These are phyloP conservation scores for Acronicta alni DNA, from an alignment of 2,888 invertebrate species.

Conservation along the genomic window DNA sequence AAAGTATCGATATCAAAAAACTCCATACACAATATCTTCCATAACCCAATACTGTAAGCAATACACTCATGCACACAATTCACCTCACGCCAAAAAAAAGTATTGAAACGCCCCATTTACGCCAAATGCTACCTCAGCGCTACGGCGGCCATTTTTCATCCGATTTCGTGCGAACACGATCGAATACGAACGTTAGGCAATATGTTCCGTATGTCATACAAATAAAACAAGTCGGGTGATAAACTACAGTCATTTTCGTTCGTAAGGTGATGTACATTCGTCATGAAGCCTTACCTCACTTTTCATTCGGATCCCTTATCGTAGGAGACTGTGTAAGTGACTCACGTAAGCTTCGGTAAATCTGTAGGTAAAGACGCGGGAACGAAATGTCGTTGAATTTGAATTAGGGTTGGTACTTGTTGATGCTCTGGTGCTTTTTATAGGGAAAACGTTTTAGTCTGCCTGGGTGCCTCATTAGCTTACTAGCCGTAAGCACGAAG, in stretches of 20 bases:
- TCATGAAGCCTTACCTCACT: slow-evolving; percentile 71
- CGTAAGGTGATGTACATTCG: slow-evolving; percentile 69
- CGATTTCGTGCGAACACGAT: slow-evolving; percentile 53
- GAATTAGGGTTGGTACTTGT: slow-evolving; percentile 26
- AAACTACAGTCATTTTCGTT: slow-evolving; percentile 70
- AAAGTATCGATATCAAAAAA: slow-evolving; percentile 9
- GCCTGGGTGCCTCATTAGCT: too few relatives aligned
- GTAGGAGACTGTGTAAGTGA: slow-evolving; percentile 47
- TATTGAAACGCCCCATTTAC: slow-evolving; percentile 58
- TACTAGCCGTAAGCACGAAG: too few relatives aligned
- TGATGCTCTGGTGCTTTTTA: slow-evolving; percentile 7
- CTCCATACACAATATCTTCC: slow-evolving; percentile 26
- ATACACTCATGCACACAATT: slow-evolving; percentile 52
- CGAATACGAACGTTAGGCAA: slow-evolving; percentile 59
- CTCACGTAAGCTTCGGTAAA: slow-evolving; percentile 54
- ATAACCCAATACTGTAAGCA: slow-evolving; percentile 42
- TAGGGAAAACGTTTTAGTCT: too few relatives aligned
- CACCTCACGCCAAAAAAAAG: slow-evolving; percentile 52
- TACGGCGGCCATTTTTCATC: slow-evolving; percentile 57
- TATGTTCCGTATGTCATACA: slow-evolving; percentile 64
- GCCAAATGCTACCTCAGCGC: slow-evolving; percentile 60
- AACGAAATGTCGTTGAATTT: slow-evolving; percentile 26
- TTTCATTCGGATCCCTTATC: slow-evolving; percentile 70
- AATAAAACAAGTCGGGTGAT: slow-evolving; percentile 74
- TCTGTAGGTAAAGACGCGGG: slow-evolving; percentile 44